Conservation (phyloP, 2,888 invertebrate species). For the Deilephila elpenor region DNA sequence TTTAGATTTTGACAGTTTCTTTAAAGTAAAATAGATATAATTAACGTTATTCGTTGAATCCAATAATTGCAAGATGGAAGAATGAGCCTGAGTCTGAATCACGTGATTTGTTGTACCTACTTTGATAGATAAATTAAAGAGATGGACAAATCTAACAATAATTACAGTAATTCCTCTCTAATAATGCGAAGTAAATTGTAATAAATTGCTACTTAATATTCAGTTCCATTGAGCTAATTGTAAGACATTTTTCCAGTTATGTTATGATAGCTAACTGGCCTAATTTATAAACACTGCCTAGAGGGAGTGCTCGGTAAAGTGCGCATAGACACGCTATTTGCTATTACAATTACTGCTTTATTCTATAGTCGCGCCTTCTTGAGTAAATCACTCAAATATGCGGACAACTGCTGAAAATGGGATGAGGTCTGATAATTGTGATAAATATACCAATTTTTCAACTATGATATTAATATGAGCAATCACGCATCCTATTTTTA, state of each 20-base stretch:
- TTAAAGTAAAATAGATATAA: no score
- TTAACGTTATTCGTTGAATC: no score
- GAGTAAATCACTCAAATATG: not conserved
- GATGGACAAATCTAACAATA: not conserved
- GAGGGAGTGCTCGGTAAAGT: conserved; percentile 55
- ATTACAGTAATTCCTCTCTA: no score
- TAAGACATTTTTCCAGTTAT: conserved; percentile 40
- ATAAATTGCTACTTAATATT: not conserved
- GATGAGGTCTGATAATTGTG: no score
- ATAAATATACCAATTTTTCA: no score
- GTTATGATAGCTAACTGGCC: conserved; percentile 53
- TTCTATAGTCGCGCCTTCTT: not conserved
- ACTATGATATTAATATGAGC: no score
- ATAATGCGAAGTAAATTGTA: not conserved
- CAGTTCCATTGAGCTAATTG: not conserved
- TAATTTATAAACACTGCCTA: conserved; percentile 60
- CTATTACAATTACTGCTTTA: conserved; percentile 21
- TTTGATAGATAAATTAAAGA: not conserved
- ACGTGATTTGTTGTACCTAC: not conserved
- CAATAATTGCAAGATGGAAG: no score
- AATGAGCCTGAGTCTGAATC: no score
- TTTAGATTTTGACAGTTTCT: no score
- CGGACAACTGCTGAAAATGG: not conserved
- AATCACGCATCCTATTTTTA: no score
- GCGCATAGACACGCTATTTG: conserved; percentile 62